A percentile compares a stretch with the other conserved stretches of the same genome.
Conservation (phyloP, 2,113 vertebrate species). For the Beaufortia kweichowensis region DNA sequence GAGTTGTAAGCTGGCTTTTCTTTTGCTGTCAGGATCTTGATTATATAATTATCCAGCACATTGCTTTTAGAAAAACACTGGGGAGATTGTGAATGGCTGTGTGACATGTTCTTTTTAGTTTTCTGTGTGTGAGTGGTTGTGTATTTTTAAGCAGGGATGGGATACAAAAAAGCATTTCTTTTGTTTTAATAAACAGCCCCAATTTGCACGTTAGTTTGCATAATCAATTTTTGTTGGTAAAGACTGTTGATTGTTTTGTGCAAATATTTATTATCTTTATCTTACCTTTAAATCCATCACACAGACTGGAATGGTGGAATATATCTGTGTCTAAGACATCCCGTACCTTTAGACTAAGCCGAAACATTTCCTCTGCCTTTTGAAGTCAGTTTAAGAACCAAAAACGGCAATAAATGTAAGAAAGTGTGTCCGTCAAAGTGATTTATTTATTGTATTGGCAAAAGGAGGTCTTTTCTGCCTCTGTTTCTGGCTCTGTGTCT, state of each 20-base stretch:
- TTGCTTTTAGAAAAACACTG: slow-evolving; percentile 23
- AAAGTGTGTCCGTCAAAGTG: slow-evolving; percentile 66
- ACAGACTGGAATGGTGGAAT: slow-evolving; percentile 56
- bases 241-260: too few relatives aligned
- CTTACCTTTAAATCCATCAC: slow-evolving; percentile 62
- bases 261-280: too few relatives aligned
- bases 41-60: slow-evolving; percentile 64
- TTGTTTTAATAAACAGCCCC: too few relatives aligned
- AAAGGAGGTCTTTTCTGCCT: slow-evolving; percentile 36
- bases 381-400: slow-evolving; percentile 54
- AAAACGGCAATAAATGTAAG: slow-evolving; percentile 73
- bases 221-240: too few relatives aligned
- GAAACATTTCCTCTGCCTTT: slow-evolving; percentile 8
- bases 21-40: slow-evolving; percentile 59
- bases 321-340: slow-evolving; percentile 23
- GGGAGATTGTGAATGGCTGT: neutral
- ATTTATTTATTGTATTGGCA: slow-evolving; percentile 52
- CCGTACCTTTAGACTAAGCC: slow-evolving; percentile 5
- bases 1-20: slow-evolving; percentile 46
- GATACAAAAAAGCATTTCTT: too few relatives aligned
- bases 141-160: neutral
- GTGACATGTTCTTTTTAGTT: neutral
- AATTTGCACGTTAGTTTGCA: too few relatives aligned
- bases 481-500: neutral
- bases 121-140: neutral